Evolutionary conservation across 2,797 vertebrate species (phyloP), one percentile per base, ranked within the genome.

Genomic region (Crocidura indochinensis): DNA sequence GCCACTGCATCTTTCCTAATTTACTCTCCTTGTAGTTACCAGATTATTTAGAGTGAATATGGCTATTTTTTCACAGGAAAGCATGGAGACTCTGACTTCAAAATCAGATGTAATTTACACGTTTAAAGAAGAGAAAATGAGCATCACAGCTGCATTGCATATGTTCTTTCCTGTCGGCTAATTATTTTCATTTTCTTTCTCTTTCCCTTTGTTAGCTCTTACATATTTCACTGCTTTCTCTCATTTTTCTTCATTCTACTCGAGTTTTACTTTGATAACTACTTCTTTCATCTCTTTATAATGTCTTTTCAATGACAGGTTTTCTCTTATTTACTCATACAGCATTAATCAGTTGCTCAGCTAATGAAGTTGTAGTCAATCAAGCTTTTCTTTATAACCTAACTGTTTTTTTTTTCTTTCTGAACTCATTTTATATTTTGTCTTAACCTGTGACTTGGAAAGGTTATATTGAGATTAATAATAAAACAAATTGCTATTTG

Each of bases 61-160:
- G 68, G 83, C 49, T 94, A 2, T 88, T 78, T 93, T 94, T 92
- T 78, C 11, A 92, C 44, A 75, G 62, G 22, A 94, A 97, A 87
- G 46, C 80, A 94, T 71, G 2, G 92, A 87, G 46, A 94, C 91
- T 86, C 46, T 88, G 67, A 60, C 83, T 94, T 91, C 85, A 90
- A 92, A 86, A 94, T 91, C 29, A 94, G 86, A 91, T 89, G 75
- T 92, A 17, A 90, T 97, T 96, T 96, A 91, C 47, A 71, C 94
- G 96, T 84, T 94, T 95, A 83, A 80, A 27, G 73, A 89, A 88
- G 10, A 60, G 2, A 79, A 89, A 96, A 94, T 92, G 90, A 94
- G 80, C 80, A n/a, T 1, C 64, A 4, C 95, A 96, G 91, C 86
- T 93, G 88, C 64, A 90, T 84, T 60, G 95, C 88, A 82, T 31